phyloP scores from a whole-genome alignment of 2,113 vertebrate genomes.

The Megaptera novaeangliae region DNA sequence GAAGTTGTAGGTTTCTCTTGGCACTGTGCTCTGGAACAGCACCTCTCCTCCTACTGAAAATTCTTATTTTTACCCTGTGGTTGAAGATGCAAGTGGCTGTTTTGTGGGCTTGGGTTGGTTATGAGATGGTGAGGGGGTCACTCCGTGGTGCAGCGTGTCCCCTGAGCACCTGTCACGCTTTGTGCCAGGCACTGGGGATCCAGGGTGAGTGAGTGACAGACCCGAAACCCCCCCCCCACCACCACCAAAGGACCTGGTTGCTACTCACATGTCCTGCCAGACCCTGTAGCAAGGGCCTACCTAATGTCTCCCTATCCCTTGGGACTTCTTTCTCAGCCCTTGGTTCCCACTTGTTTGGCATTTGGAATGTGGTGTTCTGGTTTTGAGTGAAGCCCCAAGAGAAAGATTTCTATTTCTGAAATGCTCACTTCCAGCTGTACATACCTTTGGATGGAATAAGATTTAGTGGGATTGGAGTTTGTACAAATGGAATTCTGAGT shows the following conservation, averaged over 20 bases:
- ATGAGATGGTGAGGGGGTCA: background rate
- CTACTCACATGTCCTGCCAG: background rate
- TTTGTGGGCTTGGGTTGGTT: background rate
- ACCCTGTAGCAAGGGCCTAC: background rate
- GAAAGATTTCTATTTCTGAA: slow-evolving; percentile 72
- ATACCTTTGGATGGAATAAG: slow-evolving; percentile 57
- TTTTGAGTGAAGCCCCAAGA: slow-evolving; percentile 61
- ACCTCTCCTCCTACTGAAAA: background rate
- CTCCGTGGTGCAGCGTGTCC: background rate
- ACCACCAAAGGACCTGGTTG: background rate
- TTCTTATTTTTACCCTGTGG: background rate
- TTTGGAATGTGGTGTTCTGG: slow-evolving; percentile 68
- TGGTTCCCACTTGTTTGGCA: slow-evolving; percentile 53
- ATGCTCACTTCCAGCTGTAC: slow-evolving; percentile 62
- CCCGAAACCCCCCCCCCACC: background rate
- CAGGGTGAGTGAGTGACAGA: background rate
- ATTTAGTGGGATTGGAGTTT: slow-evolving; percentile 51
- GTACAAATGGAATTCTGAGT: slow-evolving; percentile 53
- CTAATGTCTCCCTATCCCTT: slow-evolving; percentile 11
- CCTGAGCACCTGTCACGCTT: background rate
- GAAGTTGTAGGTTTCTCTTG: background rate
- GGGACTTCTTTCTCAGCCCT: background rate
- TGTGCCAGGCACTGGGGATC: background rate
- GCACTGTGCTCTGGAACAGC: background rate
- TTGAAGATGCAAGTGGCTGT: background rate